Conservation (phyloP, 2,888 invertebrate species). For the Caenorhabditis sp. region DNA sequence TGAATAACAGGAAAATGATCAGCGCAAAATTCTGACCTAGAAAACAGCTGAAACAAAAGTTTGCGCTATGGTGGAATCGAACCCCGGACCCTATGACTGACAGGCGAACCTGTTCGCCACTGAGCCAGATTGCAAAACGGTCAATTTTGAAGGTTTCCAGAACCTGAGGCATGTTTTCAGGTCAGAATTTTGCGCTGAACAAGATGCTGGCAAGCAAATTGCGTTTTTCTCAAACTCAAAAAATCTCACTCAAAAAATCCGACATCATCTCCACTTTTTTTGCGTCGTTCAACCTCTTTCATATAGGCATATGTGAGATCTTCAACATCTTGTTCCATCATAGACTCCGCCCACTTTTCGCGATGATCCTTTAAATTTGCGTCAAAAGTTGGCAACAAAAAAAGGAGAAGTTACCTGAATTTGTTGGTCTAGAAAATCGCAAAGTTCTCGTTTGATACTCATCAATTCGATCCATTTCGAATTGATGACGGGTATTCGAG, state of each 20-base stretch:
- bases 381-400: background rate
- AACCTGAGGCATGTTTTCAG: too few relatives aligned
- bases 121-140: too few relatives aligned
- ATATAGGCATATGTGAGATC: constrained; percentile 68
- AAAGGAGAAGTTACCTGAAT: constrained; percentile 42
- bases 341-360: constrained; percentile 28
- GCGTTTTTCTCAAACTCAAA: background rate
- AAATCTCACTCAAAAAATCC: constrained; percentile 58
- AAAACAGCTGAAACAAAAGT: too few relatives aligned
- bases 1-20: background rate
- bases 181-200: too few relatives aligned
- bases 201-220: too few relatives aligned
- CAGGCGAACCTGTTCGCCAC: too few relatives aligned
- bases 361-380: constrained; percentile 30
- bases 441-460: constrained; percentile 51
- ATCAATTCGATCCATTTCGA: constrained; percentile 61
- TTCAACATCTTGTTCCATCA: constrained; percentile 42
- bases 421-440: constrained; percentile 58
- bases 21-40: too few relatives aligned
- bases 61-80: too few relatives aligned
- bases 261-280: constrained; percentile 46
- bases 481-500: constrained; percentile 61
- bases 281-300: constrained; percentile 62
- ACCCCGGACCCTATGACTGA: too few relatives aligned
- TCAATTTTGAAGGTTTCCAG: too few relatives aligned